These are phyloP conservation scores for Drosophila lutescens DNA, from an alignment of 2,888 invertebrate genomes.

Conservation along the genomic window DNA sequence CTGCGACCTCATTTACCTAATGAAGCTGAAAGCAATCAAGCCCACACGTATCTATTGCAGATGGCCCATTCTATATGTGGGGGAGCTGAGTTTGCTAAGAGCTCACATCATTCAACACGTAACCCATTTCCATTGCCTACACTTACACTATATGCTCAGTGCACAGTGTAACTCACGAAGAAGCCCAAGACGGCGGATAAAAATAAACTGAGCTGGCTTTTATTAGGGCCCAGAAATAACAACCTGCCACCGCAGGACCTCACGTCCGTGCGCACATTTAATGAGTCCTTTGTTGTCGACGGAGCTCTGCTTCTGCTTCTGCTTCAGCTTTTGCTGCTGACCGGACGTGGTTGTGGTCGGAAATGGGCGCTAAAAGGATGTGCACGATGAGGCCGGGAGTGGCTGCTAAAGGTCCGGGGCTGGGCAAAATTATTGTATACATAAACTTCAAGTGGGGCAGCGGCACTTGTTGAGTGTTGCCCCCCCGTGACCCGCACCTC, in stretches of 20 bases:
- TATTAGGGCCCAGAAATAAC: constrained; percentile 49
- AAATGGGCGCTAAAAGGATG: constrained; percentile 73
- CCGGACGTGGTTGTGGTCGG: constrained; percentile 73
- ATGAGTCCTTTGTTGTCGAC: constrained; percentile 61
- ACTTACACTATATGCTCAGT: constrained; percentile 19
- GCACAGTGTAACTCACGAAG: constrained; percentile 52
- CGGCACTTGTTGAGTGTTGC: constrained; percentile 65
- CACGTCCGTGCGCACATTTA: constrained; percentile 64
- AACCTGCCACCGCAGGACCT: constrained; percentile 16
- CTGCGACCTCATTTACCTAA: constrained; percentile 34
- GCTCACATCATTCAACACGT: constrained; percentile 64
- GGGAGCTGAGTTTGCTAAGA: constrained; percentile 26
- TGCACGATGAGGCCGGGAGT: constrained; percentile 28
- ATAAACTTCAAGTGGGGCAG: constrained; percentile 62
- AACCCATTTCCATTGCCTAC: constrained; percentile 55
- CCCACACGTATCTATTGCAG: constrained; percentile 14
- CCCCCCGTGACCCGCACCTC: constrained; percentile 9
- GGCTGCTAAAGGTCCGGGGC: constrained; percentile 12
- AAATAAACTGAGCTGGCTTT: constrained; percentile 59
- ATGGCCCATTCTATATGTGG: background rate
- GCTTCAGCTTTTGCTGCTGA: constrained; percentile 46
- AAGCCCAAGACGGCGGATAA: constrained; percentile 59
- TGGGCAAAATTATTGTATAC: constrained; percentile 64
- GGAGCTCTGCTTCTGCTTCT: constrained; percentile 38
- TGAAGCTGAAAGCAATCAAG: constrained; percentile 34